Evolutionary conservation across 2,888 invertebrate species (phyloP).

Genomic region (Tenodera sinensis): DNA sequence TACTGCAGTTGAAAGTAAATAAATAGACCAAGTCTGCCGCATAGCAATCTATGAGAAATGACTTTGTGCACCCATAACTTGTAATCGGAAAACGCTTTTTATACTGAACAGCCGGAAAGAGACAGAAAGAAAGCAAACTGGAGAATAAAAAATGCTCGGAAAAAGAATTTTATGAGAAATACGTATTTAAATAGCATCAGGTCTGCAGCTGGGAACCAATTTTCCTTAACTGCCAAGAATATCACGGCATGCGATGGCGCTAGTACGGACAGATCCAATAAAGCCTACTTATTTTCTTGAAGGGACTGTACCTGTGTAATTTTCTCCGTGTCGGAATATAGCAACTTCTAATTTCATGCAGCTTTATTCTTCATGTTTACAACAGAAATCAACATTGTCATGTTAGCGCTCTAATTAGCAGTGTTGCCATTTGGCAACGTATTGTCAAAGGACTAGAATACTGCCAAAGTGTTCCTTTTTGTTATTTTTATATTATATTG

Average conservation of each 20-base stretch:
- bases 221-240: background rate
- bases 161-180: background rate
- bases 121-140: background rate
- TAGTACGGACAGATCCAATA: background rate
- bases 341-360: no score
- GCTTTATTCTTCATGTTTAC: no score
- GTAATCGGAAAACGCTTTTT: background rate
- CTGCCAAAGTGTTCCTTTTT: no score
- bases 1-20: no score
- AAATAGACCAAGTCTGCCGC: background rate
- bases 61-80: background rate
- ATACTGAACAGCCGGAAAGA: background rate
- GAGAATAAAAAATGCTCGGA: background rate
- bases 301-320: no score
- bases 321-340: no score
- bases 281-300: background rate
- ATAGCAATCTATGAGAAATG: background rate
- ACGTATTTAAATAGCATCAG: background rate
- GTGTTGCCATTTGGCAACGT: no score
- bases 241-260: background rate
- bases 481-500: no score
- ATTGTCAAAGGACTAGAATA: no score
- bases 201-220: background rate
- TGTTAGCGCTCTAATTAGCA: no score
- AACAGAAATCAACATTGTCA: no score